Percentiles rank a stretch among this genome's conserved stretches.
Evolutionary conservation across 2,113 vertebrate genomes (phyloP).

Genomic region (Nicator chloris): DNA sequence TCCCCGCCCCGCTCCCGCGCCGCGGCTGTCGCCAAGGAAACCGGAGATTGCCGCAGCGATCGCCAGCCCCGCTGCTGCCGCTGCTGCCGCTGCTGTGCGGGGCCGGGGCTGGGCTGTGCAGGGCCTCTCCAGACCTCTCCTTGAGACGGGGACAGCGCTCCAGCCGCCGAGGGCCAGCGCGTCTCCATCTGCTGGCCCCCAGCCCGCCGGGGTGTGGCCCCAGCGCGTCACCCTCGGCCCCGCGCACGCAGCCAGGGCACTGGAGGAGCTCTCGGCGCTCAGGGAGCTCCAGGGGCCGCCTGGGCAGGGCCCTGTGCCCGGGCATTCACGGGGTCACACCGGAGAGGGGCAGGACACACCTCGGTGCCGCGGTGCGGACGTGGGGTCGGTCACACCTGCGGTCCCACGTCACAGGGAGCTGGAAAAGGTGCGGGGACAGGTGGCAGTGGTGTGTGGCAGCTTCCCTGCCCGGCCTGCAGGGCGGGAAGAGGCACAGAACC

Average conservation of each 20-base stretch:
- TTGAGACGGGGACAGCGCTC: not conserved
- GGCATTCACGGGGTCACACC: fast-evolving
- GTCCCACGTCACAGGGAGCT: fast-evolving
- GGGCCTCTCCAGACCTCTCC: not conserved
- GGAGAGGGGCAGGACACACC: not conserved
- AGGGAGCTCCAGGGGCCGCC: not conserved
- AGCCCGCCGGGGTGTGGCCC: fast-evolving
- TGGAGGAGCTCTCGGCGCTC: fast-evolving
- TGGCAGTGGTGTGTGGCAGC: fast-evolving
- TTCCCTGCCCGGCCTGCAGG: not conserved
- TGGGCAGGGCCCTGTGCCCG: fast-evolving
- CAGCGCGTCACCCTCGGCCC: not conserved
- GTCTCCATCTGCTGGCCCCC: fast-evolving
- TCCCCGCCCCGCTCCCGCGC: not conserved
- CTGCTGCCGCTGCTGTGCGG: not conserved
- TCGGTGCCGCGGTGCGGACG: fast-evolving
- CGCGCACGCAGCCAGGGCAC: fast-evolving
- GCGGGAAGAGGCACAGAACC: not conserved
- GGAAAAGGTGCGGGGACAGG: not conserved
- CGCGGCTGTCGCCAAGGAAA: constrained; percentile 37
- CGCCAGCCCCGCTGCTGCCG: not conserved
- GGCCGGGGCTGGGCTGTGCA: not conserved
- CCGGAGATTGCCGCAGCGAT: not conserved
- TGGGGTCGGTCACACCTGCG: not conserved
- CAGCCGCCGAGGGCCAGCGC: not conserved